A percentile compares a stretch with the other conserved stretches of the same genome.
These are phyloP conservation scores for Mormyrus hasselquistii DNA, from an alignment of 2,797 vertebrate genomes.

Conservation along the genomic window DNA sequence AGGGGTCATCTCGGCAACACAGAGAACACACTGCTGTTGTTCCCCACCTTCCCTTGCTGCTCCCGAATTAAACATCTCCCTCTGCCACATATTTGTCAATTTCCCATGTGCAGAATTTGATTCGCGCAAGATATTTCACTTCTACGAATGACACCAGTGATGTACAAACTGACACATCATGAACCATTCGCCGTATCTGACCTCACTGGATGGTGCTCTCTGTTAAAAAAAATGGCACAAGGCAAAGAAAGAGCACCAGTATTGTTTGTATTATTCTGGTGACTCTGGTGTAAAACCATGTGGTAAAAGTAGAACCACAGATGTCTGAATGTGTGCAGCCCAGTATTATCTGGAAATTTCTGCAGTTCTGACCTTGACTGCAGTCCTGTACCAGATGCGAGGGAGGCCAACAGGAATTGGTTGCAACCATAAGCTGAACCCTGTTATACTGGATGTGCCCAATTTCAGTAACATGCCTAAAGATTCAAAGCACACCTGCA, in stretches of 20 bases:
- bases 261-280: neutral
- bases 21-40: neutral
- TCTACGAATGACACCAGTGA: neutral
- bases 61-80: neutral
- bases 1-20: neutral
- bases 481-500: neutral
- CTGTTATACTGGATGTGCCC: neutral
- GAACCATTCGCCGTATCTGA: neutral
- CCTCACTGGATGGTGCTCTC: neutral
- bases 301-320: neutral
- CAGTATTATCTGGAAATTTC: neutral
- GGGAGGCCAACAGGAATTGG: neutral
- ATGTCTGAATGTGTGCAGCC: neutral
- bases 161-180: neutral
- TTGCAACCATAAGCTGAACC: neutral
- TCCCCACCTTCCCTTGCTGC: neutral
- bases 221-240: neutral
- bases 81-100: neutral
- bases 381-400: neutral
- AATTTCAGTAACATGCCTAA: neutral
- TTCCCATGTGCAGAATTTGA: neutral
- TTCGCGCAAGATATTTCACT: neutral
- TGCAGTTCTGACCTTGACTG: neutral
- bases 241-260: neutral
- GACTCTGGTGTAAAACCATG: neutral